Base-by-base conservation (phyloP, 2,888 invertebrate species). In the Dynastes maya region DNA sequence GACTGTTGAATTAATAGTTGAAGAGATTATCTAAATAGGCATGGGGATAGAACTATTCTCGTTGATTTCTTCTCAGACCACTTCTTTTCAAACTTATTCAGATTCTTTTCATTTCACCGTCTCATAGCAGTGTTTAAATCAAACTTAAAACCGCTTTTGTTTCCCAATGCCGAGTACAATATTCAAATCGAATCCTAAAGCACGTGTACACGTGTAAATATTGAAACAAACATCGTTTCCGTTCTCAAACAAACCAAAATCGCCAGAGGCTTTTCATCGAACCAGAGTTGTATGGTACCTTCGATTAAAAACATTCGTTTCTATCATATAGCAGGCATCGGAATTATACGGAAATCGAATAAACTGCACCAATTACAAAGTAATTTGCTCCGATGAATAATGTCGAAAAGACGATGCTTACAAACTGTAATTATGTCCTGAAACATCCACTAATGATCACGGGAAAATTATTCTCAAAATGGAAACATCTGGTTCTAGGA, bases 301-400 rank as follows among this genome's bases (percentile, higher is more conserved):
- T 32, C 63, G 29, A 63, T 63, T 1, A 3, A 63, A 63, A 63
- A 32, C 63, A 63, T 63, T 32, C 32, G 32, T 63, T 27, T 13
- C 63, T 22, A 22, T 8, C 22, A 1, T 16, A 11, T 32, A 22
- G 22, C 11, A 32, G 37, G 32, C 29, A 63, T 29, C 63, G 63
- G 58, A 58, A 72, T 40, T 72, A 70, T n/a, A 16, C 22, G 70
- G 70, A 53, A 70, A 53, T 72, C 37, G 72, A 72, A 72, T 71
- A 71, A 71, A 72, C 72, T 58, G 40, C 58, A 40, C 72, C 72
- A 72, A 58, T 72, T 72, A 72, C 51, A 72, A 72, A 72, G 72
- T 40, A 72, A 72, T 72, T 72, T 72, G 40, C 32, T 58, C 51
- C 58, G 72, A 58, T 58, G 72, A 72, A 72, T 72, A 58, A 55